Percentiles rank a stretch among this genome's conserved stretches.
These are phyloP conservation scores for Agrochola lota DNA, from an alignment of 2,888 invertebrate genomes.

Conservation along the genomic window DNA sequence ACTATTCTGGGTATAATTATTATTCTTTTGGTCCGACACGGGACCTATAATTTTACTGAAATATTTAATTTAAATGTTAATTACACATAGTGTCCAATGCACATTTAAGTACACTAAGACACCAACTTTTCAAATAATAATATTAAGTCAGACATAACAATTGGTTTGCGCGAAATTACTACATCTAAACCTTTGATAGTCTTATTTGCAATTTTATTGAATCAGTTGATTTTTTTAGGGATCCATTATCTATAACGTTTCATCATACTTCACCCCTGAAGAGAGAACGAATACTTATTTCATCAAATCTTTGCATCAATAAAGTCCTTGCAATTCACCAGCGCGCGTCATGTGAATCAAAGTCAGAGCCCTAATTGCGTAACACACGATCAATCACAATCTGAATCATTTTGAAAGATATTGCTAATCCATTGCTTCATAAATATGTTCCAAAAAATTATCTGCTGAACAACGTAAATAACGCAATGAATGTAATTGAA, in stretches of 20 bases:
- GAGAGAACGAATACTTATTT: slow-evolving; percentile 7
- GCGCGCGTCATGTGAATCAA: neutral
- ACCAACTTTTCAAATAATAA: neutral
- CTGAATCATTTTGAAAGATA: too few species aligned
- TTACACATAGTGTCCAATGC: neutral
- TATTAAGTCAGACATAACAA: slow-evolving; percentile 16
- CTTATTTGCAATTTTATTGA: slow-evolving; percentile 23
- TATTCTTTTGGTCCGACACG: neutral
- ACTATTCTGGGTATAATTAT: neutral
- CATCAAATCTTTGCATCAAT: neutral
- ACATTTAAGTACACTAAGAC: neutral
- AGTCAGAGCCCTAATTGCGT: neutral
- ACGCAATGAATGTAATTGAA: too few species aligned
- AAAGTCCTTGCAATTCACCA: neutral
- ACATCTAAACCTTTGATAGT: slow-evolving; percentile 17
- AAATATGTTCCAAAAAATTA: too few species aligned
- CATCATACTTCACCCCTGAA: slow-evolving; percentile 15
- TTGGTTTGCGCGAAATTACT: slow-evolving; percentile 50
- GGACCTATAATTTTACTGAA: neutral
- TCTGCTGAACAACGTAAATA: too few species aligned
- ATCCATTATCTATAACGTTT: neutral
- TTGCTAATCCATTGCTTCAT: too few species aligned
- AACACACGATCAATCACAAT: too few species aligned
- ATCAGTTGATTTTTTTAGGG: neutral
- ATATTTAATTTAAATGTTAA: neutral